Conservation (phyloP, 2,797 vertebrate genomes). For the Poecilia velifera region DNA sequence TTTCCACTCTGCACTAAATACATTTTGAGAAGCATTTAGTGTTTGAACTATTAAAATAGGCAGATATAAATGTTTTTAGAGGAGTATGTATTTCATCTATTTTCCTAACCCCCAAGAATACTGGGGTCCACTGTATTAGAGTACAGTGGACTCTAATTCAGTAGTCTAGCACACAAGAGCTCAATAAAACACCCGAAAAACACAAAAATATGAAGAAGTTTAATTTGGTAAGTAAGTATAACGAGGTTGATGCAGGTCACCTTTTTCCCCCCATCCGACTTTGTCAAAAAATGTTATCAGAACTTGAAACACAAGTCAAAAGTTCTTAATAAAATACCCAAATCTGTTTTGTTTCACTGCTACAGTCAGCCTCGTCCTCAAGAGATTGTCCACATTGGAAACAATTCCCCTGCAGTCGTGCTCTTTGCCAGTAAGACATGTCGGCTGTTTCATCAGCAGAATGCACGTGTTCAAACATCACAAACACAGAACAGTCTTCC, state of each 20-base stretch:
- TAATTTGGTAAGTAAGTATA: background rate
- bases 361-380: background rate
- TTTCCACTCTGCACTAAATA: too few relatives aligned
- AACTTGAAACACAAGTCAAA: background rate
- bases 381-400: conserved; percentile 8
- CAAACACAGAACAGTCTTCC: conserved; percentile 66
- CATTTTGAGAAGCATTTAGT: background rate
- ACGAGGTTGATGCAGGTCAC: background rate
- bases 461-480: conserved; percentile 57
- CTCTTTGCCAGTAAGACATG: conserved; percentile 27
- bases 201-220: background rate
- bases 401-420: conserved; percentile 4
- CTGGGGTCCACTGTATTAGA: too few relatives aligned
- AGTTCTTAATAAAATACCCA: background rate
- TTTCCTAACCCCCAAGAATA: too few relatives aligned
- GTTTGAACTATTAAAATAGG: background rate
- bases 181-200: background rate
- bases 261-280: background rate
- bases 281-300: background rate
- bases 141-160: too few relatives aligned
- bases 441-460: conserved; percentile 44
- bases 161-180: background rate
- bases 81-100: too few relatives aligned
- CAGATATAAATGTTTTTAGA: background rate
- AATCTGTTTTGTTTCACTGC: background rate